Conservation (phyloP, 2,888 invertebrate species). For the Diloba caeruleocephala region DNA sequence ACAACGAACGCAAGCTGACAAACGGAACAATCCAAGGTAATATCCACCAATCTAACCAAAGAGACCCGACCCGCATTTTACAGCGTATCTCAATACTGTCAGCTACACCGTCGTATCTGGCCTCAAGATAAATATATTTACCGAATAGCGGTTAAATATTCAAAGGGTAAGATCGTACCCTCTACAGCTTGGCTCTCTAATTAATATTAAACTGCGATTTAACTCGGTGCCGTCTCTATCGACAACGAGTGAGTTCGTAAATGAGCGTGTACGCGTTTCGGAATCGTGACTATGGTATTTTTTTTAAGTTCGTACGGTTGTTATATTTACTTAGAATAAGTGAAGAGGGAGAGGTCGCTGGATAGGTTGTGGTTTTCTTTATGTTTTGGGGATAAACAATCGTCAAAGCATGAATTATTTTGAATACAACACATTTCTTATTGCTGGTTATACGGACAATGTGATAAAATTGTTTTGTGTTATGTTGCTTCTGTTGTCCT, state of each 20-base stretch:
- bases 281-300: not conserved
- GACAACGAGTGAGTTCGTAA: not conserved
- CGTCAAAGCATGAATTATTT: no score
- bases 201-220: conserved; percentile 71
- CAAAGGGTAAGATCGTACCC: conserved; percentile 61
- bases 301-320: no score
- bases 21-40: conserved; percentile 25
- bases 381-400: no score
- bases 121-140: conserved; percentile 48
- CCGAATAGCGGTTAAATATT: conserved; percentile 66
- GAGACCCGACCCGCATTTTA: conserved; percentile 44
- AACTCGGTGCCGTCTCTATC: conserved; percentile 52
- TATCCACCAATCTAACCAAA: conserved; percentile 34
- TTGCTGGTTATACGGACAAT: no score
- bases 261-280: not conserved
- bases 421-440: no score
- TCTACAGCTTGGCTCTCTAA: conserved; percentile 54
- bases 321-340: no score
- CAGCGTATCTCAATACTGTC: conserved; percentile 28
- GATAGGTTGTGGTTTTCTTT: no score
- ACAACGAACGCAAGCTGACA: conserved; percentile 13
- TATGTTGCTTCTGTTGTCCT: no score
- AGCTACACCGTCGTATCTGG: conserved; percentile 29
- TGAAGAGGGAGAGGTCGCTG: no score
- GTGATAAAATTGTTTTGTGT: no score